Evolutionary conservation across 2,113 vertebrate species (phyloP), one percentile per base, ranked within the genome.

Genomic region (Pelmatolapia mariae): DNA sequence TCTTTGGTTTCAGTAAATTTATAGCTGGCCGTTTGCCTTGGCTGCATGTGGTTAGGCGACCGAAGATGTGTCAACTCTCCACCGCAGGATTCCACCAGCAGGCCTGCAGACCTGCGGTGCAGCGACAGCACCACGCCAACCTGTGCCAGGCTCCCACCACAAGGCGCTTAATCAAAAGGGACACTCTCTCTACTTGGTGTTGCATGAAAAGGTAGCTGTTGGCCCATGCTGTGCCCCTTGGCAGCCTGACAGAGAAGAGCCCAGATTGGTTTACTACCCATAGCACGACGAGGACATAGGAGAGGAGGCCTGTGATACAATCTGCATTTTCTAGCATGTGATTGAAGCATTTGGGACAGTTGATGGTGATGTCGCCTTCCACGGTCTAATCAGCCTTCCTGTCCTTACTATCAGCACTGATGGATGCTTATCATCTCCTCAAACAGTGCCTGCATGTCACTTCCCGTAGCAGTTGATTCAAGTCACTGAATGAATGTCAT

Each of bases 161-260:
- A 89, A 82, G 89, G 80, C 86, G 43, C 63, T 92, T 91, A 87
- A 94, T 91, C 84, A 91, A 71, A 92, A 52, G 82, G 53, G 94
- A 93, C 91, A 84, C 68, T 89, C 80, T 73, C 78, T 86, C 81
- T 81, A 18, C 80, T 92, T 80, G 92, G 89, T 84, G 82, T 86
- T 18, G 16, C 29, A 68, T 88, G 54, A 87, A 93, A 92, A 90
- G 80, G 76, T 89, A 80, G 54, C 89, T 82, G 78, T 22, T 86
- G 86, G 82, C 86, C 81, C 81, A 57, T 10, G 82, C 89, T 83
- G 90, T 10, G 91, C 88, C 40, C 79, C 85, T 81, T 89, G 90
- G 89, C 90, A 86, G 80, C 81, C 36, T 5, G 56, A 87, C 84
- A 47, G 83, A 87, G 61, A 86, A 53, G 26, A 83, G 36, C 84